Evolutionary conservation across 2,797 vertebrate species (phyloP), one percentile per base, ranked within the genome.

Genomic region (Thalassophryne amazonica): DNA sequence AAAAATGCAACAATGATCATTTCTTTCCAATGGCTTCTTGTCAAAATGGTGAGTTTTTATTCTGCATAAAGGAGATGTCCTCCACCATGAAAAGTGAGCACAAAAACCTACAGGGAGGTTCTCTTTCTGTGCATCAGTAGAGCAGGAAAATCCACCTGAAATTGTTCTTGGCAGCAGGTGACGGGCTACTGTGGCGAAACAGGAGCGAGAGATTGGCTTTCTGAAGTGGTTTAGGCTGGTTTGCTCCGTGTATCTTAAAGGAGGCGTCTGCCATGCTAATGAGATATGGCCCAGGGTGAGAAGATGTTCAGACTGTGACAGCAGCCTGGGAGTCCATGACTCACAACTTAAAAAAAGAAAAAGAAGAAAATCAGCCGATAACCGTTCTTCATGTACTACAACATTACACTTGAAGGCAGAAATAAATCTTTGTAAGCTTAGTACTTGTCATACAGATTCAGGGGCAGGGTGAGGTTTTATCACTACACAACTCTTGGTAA

Each of bases 71-170:
- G 20, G 31, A 61, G 31, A 51, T 6, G 4, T 56, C 37, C 25
- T 55, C 45, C 25, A 22, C 16, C 28, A 9, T 56, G 29, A 55
- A 34, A 73, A 46, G 42, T 43, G 48, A 36, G 30, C 48, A 42
- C 23, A 33, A 25, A 34, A 53, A 56, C 61, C 69, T 57, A 28
- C 16, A 8, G 60, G 67, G 60, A 53, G 20, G 64, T 61, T 56
- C 24, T 56, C 48, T 31, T 39, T 41, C 49, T 2, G 1, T 51
- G 72, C 62, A 34, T 55, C 63, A 71, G 25, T 53, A 62, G 42
- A 80, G 70, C 69, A 50, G 55, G 38, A 56, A 36, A 68, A 71
- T 69, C 70, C 64, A 28, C 29, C 30, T 62, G 53, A 74, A 76
- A 60, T 29, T 38, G 4, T 25, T 67, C 28, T 36, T 55, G 66